Evolutionary conservation across 2,113 vertebrate species (phyloP).

Genomic region (Casuarius casuarius): DNA sequence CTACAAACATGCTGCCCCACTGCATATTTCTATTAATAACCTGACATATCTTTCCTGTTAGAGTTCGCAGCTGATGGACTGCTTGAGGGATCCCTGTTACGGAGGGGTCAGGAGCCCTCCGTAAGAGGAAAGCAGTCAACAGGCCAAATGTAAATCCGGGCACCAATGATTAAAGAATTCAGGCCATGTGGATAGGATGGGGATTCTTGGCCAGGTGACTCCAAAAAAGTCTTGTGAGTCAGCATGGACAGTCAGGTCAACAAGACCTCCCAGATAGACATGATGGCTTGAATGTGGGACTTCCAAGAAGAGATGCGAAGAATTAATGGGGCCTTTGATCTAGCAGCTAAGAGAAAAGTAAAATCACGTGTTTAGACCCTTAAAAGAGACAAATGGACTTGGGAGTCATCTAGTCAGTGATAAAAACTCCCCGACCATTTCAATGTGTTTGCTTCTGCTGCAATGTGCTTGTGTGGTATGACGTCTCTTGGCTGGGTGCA

Average conservation of each 20-base stretch:
- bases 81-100: not conserved
- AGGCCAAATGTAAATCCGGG: not conserved
- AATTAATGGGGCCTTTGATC: not conserved
- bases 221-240: not conserved
- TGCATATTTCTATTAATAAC: not conserved
- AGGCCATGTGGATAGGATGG: not conserved
- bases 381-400: not conserved
- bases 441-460: not conserved
- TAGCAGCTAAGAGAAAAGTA: not conserved
- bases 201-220: not conserved
- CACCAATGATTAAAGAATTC: not conserved
- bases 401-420: not conserved
- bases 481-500: not conserved
- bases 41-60: fast-evolving
- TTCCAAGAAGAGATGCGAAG: not conserved
- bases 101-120: too few relatives aligned
- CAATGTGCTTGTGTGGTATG: fast-evolving
- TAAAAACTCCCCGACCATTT: not conserved
- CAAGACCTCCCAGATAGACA: not conserved
- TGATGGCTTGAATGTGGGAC: not conserved
- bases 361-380: not conserved
- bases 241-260: not conserved
- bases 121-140: not conserved
- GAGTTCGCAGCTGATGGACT: not conserved
- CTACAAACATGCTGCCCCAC: not conserved